Evolutionary conservation across 2,888 invertebrate species (phyloP).

Genomic region (Cabera pusaria): DNA sequence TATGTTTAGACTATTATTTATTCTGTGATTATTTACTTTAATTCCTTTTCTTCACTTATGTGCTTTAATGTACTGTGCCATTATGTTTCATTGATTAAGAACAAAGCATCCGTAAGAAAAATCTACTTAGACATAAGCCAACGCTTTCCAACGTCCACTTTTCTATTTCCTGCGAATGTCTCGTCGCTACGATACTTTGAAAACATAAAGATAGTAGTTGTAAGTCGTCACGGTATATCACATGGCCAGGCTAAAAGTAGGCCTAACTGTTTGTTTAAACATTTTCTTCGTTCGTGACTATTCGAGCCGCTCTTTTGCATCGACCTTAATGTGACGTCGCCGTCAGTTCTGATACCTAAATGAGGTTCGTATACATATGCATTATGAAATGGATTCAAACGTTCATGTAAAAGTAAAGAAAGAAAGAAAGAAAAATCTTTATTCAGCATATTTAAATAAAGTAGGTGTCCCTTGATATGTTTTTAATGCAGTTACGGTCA

Average conservation of each 20-base stretch:
- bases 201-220: slow-evolving; percentile 2
- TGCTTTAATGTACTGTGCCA: too few species aligned
- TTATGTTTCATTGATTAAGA: too few species aligned
- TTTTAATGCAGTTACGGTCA: slow-evolving; percentile 5
- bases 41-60: too few species aligned
- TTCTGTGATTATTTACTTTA: too few species aligned
- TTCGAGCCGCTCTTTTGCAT: slow-evolving; percentile 49
- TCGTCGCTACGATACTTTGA: slow-evolving; percentile 2
- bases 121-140: too few species aligned
- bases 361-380: slow-evolving; percentile 9
- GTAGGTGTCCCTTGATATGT: slow-evolving; percentile 2
- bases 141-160: slow-evolving; percentile 18
- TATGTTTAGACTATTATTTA: too few species aligned
- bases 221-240: slow-evolving; percentile 23
- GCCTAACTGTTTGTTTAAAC: slow-evolving; percentile 63
- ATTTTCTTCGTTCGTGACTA: slow-evolving; percentile 53
- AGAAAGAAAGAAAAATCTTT: too few species aligned
- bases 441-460: slow-evolving; percentile 3
- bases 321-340: slow-evolving; percentile 51
- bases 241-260: slow-evolving; percentile 53
- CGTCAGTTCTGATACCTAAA: slow-evolving; percentile 25
- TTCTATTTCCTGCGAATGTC: slow-evolving; percentile 13
- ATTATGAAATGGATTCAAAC: slow-evolving; percentile 9
- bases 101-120: too few species aligned
- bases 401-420: too few species aligned